A percentile compares a stretch with the other conserved stretches of the same genome.
These are phyloP conservation scores for Clarias batrachus DNA, from an alignment of 2,113 vertebrate species.

Conservation along the genomic window DNA sequence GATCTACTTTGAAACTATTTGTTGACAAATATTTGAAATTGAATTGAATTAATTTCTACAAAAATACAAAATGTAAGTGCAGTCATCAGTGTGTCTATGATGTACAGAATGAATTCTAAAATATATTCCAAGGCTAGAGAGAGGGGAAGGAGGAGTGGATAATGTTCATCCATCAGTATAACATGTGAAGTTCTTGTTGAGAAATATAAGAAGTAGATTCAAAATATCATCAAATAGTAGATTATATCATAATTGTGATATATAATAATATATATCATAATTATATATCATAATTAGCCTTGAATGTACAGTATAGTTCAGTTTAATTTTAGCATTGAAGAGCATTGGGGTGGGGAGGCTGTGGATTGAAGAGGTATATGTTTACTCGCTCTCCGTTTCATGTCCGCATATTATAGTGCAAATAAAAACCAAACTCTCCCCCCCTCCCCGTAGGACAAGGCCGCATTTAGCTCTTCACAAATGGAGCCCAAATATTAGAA, in stretches of 20 bases:
- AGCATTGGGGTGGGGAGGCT: not conserved
- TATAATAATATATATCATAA: not conserved
- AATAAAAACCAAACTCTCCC: constrained; percentile 8
- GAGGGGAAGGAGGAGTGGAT: not conserved
- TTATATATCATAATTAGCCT: too few species aligned
- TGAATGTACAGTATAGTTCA: not conserved
- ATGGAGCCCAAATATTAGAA: constrained; percentile 25
- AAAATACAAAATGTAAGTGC: not conserved
- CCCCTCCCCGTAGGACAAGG: not conserved
- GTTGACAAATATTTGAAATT: not conserved
- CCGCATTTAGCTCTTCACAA: constrained; percentile 33
- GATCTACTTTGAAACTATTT: not conserved
- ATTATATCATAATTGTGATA: not conserved
- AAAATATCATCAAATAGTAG: not conserved
- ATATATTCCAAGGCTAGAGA: not conserved
- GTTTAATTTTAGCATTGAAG: not conserved
- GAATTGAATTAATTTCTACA: not conserved
- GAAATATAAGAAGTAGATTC: not conserved
- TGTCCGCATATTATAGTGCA: constrained; percentile 7
- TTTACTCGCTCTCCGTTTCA: constrained; percentile 16
- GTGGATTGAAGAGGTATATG: constrained; percentile 3
- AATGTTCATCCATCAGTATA: not conserved
- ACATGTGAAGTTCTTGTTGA: too few species aligned
- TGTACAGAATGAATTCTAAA: not conserved
- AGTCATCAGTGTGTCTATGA: not conserved